phyloP scores from a whole-genome alignment of 2,888 invertebrate genomes.

The Andricus quercusramuli region DNA sequence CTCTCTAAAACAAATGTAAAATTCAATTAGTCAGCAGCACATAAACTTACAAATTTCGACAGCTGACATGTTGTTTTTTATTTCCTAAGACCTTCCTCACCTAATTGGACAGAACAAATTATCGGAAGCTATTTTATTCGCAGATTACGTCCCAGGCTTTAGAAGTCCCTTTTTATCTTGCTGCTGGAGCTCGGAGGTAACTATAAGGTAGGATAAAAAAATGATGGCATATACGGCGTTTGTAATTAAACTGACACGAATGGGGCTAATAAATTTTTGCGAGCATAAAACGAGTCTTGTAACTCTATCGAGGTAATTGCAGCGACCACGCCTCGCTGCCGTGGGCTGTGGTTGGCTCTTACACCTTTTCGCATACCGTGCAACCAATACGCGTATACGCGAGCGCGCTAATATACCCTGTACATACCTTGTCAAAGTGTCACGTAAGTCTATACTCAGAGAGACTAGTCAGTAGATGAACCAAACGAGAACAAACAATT shows the following conservation, averaged over 20 bases:
- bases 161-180: constrained; percentile 19
- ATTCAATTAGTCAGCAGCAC: not conserved
- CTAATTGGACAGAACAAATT: constrained; percentile 39
- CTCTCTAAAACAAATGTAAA: not conserved
- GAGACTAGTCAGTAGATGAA: constrained; percentile 46
- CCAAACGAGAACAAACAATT: constrained; percentile 70
- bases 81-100: not conserved
- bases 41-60: constrained; percentile 8
- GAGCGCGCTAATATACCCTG: constrained; percentile 59
- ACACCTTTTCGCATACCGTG: constrained; percentile 65
- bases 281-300: constrained; percentile 74
- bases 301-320: constrained; percentile 75
- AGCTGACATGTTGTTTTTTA: constrained; percentile 9
- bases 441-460: constrained; percentile 48
- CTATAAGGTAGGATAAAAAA: constrained; percentile 48
- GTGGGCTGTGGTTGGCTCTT: constrained; percentile 64
- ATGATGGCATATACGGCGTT: constrained; percentile 61
- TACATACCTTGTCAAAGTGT: constrained; percentile 65
- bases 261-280: constrained; percentile 74
- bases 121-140: constrained; percentile 31
- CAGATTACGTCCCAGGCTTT: constrained; percentile 3
- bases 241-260: constrained; percentile 75
- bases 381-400: constrained; percentile 32
- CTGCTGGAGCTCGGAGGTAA: constrained; percentile 21
- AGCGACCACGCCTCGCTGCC: constrained; percentile 72